Conservation (phyloP, 2,888 invertebrate species). For the Thymelicus sylvestris region DNA sequence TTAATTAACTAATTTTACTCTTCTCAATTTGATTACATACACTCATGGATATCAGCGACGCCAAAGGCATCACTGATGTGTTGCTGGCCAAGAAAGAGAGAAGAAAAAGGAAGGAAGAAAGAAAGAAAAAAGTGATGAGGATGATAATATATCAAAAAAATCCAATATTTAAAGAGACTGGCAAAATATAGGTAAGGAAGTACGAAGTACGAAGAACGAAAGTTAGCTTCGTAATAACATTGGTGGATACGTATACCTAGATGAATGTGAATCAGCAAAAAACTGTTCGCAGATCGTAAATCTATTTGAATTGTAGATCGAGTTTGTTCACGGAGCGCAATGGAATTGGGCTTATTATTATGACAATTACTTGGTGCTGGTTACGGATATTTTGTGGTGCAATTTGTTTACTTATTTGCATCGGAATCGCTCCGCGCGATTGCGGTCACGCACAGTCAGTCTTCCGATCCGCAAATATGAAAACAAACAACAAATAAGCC, state of each 20-base stretch:
- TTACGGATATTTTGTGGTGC: conserved; percentile 68
- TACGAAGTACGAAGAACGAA: conserved; percentile 37
- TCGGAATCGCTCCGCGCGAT: conserved; percentile 63
- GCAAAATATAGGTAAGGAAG: conserved; percentile 39
- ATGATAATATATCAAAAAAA: background rate
- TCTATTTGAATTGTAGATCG: conserved; percentile 46
- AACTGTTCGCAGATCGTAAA: conserved; percentile 65
- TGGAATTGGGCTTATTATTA: conserved; percentile 73
- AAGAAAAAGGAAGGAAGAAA: no score
- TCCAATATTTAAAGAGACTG: conserved; percentile 20
- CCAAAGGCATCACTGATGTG: no score
- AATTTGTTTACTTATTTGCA: conserved; percentile 77
- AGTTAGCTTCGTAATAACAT: conserved; percentile 47
- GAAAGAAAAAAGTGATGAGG: no score
- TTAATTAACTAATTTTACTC: no score
- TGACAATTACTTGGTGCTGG: conserved; percentile 67
- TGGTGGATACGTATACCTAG: conserved; percentile 42
- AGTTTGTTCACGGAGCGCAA: conserved; percentile 51
- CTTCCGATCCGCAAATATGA: conserved; percentile 53
- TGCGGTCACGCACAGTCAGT: conserved; percentile 68
- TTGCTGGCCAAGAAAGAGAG: no score
- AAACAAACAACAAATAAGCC: conserved; percentile 58
- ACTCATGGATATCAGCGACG: no score
- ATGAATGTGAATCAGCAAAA: conserved; percentile 45
- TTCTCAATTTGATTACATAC: no score